phyloP scores from a whole-genome alignment of 2,797 vertebrate genomes.

The Melanotaenia maccullochi region DNA sequence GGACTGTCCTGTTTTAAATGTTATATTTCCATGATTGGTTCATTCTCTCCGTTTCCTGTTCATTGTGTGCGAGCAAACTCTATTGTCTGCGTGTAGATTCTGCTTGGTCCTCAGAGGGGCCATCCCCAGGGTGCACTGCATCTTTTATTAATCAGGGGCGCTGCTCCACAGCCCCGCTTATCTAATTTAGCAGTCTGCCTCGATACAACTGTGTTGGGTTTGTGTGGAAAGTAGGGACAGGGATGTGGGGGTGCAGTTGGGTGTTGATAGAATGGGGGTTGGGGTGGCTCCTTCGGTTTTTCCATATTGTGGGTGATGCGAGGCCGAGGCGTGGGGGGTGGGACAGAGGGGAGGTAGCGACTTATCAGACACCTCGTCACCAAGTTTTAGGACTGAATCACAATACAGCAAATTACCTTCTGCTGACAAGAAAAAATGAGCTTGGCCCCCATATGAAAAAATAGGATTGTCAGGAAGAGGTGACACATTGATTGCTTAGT shows the following conservation, averaged over 20 bases:
- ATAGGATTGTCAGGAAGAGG: constrained; percentile 84
- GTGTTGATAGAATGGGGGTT: constrained; percentile 62
- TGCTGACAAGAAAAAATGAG: constrained; percentile 89
- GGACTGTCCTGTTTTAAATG: constrained; percentile 77
- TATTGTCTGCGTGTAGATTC: constrained; percentile 80
- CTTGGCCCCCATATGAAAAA: constrained; percentile 75
- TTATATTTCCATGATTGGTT: constrained; percentile 84
- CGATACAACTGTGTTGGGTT: constrained; percentile 79
- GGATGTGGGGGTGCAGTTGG: constrained; percentile 61
- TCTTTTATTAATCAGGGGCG: constrained; percentile 89
- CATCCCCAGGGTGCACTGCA: constrained; percentile 83
- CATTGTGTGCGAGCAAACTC: constrained; percentile 80
- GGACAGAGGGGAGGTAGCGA: constrained; percentile 53
- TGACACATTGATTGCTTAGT: constrained; percentile 89
- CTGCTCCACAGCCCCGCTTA: constrained; percentile 84
- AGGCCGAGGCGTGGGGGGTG: constrained; percentile 14
- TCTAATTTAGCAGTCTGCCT: constrained; percentile 87
- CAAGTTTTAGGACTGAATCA: constrained; percentile 86
- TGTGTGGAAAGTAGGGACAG: constrained; percentile 67
- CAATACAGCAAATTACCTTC: constrained; percentile 89
- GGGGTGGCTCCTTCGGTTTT: constrained; percentile 44
- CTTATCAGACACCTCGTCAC: constrained; percentile 84
- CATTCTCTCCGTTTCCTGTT: constrained; percentile 84
- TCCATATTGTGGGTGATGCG: constrained; percentile 67
- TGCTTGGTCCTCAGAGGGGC: constrained; percentile 76